Conservation (phyloP, 2,888 invertebrate species). For the Sylvicola fuscatus region DNA sequence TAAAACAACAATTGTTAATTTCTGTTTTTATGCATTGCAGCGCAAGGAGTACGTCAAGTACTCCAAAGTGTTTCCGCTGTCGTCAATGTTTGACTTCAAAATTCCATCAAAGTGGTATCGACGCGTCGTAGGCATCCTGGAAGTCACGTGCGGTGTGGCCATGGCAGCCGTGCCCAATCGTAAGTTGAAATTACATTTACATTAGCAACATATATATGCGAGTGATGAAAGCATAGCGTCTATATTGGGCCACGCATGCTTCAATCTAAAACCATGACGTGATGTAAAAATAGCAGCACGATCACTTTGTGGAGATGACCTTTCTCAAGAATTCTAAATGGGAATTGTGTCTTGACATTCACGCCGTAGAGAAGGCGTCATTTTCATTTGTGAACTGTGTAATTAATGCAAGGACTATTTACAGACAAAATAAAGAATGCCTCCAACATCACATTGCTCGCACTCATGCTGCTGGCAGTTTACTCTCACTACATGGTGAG, state of each 20-base stretch:
- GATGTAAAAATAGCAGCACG: too few species aligned
- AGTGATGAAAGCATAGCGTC: neutral
- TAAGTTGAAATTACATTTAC: conserved; percentile 32
- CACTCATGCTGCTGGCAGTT: conserved; percentile 72
- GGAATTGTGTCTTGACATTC: too few species aligned
- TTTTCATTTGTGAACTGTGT: neutral
- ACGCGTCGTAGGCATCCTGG: conserved; percentile 60
- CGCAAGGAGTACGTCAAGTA: conserved; percentile 89
- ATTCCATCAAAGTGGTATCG: conserved; percentile 86
- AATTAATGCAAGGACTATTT: conserved; percentile 16
- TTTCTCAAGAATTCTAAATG: too few species aligned
- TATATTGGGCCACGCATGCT: too few species aligned
- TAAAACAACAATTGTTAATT: neutral
- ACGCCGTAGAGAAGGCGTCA: too few species aligned
- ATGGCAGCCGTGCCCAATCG: conserved; percentile 68
- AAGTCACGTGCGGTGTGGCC: conserved; percentile 64
- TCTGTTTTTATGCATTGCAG: conserved; percentile 34
- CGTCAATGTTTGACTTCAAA: conserved; percentile 62
- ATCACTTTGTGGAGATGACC: too few species aligned
- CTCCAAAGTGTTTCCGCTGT: conserved; percentile 81
- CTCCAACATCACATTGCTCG: conserved; percentile 65
- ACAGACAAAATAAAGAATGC: conserved; percentile 78
- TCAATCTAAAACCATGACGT: too few species aligned
- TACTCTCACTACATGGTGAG: conserved; percentile 87
- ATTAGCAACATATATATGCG: neutral